These are phyloP conservation scores for Mormyrus proboscirostris DNA, from an alignment of 2,797 vertebrate species.

Conservation along the genomic window DNA sequence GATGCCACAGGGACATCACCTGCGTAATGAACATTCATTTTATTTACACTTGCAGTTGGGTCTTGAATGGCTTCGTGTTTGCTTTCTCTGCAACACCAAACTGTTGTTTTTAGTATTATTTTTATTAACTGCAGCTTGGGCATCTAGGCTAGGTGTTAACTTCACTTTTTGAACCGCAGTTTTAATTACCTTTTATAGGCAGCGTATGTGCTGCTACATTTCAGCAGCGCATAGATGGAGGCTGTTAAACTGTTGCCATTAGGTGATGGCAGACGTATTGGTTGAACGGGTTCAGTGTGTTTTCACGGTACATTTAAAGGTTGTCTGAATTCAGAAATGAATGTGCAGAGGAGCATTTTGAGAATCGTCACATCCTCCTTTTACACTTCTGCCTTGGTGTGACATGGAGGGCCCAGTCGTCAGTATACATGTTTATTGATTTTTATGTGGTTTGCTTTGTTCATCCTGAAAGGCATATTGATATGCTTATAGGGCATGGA, in stretches of 20 bases:
- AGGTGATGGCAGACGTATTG: not conserved
- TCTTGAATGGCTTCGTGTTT: not conserved
- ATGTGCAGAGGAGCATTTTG: not conserved
- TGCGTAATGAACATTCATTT: not conserved
- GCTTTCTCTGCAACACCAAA: not conserved
- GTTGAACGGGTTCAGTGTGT: not conserved
- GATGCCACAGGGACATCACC: not conserved
- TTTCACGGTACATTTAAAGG: not conserved
- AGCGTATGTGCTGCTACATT: not conserved
- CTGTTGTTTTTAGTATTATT: not conserved
- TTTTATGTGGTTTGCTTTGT: not conserved
- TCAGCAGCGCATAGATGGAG: not conserved
- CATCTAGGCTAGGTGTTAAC: not conserved
- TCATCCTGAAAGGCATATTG: not conserved
- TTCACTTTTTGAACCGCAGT: not conserved
- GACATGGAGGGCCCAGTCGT: not conserved
- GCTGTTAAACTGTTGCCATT: not conserved
- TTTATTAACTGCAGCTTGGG: not conserved
- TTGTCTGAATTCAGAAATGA: not conserved
- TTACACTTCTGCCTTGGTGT: not conserved
- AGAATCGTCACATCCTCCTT: not conserved
- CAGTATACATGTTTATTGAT: not conserved
- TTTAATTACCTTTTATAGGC: not conserved
- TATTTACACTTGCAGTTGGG: not conserved
- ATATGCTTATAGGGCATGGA: not conserved